These are phyloP conservation scores for Triplophysa siluroides DNA, from an alignment of 2,113 vertebrate genomes.

Conservation along the genomic window DNA sequence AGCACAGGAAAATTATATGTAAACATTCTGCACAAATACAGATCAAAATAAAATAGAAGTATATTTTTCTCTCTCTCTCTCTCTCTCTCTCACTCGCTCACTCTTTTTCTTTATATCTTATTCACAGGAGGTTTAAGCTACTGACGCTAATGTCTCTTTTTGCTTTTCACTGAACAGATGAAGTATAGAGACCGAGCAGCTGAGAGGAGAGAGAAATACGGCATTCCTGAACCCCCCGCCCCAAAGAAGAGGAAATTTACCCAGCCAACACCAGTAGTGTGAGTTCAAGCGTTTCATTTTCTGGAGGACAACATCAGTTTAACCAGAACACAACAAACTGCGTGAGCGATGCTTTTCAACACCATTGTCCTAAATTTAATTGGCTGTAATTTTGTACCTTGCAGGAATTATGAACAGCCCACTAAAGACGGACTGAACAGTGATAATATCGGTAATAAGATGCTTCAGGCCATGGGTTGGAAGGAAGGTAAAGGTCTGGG, in stretches of 20 bases:
- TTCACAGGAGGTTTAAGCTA: not conserved
- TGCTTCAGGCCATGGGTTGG: constrained; percentile 99
- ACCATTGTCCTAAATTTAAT: not conserved
- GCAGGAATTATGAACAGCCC: constrained; percentile 95
- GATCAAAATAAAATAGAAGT: no score
- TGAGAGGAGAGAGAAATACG: constrained; percentile 95
- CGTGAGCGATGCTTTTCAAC: not conserved
- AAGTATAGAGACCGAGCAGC: constrained; percentile 97
- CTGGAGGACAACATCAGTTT: no score
- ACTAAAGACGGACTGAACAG: constrained; percentile 97
- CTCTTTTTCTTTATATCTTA: no score
- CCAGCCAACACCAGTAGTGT: constrained; percentile 85
- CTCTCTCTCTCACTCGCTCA: not conserved
- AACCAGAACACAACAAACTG: no score
- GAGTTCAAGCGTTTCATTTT: constrained; percentile 59
- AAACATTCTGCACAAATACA: no score
- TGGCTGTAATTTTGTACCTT: not conserved
- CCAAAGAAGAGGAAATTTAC: constrained; percentile 95
- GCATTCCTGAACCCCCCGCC: constrained; percentile 94
- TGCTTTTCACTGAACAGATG: constrained; percentile 71
- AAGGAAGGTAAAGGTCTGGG: constrained; percentile 95
- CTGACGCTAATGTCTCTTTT: not conserved
- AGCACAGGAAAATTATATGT: no score
- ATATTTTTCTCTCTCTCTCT: no score
- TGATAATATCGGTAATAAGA: constrained; percentile 98